Evolutionary conservation across 2,113 vertebrate genomes (phyloP), one percentile per base, ranked within the genome.

Genomic region (Burhinus oedicnemus): DNA sequence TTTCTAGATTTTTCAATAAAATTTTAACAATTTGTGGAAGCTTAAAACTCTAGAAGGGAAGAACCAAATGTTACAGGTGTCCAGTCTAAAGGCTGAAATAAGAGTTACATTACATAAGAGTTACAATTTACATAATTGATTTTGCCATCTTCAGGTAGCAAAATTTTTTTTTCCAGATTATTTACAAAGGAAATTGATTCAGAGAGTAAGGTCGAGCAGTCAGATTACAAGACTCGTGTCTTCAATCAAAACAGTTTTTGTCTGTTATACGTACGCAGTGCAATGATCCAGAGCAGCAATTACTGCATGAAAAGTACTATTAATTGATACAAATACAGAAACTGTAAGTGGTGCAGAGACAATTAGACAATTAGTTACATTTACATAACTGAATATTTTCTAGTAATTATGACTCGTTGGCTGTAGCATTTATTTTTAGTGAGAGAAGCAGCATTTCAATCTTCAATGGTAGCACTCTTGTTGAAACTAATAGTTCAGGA

Each of bases 151-250:
- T 69, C 11, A 22, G 20, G 21, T 30, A 47, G 55, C 21, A 64
- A 62, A 79, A 19, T 17, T 60, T 38, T 70, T 70, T 52, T n/a
- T 72, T 6, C 20, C 10, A 40, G n/a, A 11, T 70, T 60, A 38
- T 87, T 70, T 80, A 40, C n/a, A 60, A 65, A 66, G 27, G 15
- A 29, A 89, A 72, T 11, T 22, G 23, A 25, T 81, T 81, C 25
- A 42, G 11, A 81, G 16, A 42, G 23, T 30, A 61, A 68, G 18
- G 26, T 52, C 2, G 21, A 89, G 64, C 32, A 61, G 61, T 25
- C 15, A 8, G 49, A 57, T 55, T 61, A 34, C 12, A 17, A 58
- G 13, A 22, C 15, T 44, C 27, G 16, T 0, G 0, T 57, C 21
- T 57, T 72, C 29, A 52, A 36, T 45, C 64, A 30, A 40, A 72